Evolutionary conservation across 2,888 invertebrate species (phyloP), one percentile per base, ranked within the genome.

Genomic region (Napeogenes inachia): DNA sequence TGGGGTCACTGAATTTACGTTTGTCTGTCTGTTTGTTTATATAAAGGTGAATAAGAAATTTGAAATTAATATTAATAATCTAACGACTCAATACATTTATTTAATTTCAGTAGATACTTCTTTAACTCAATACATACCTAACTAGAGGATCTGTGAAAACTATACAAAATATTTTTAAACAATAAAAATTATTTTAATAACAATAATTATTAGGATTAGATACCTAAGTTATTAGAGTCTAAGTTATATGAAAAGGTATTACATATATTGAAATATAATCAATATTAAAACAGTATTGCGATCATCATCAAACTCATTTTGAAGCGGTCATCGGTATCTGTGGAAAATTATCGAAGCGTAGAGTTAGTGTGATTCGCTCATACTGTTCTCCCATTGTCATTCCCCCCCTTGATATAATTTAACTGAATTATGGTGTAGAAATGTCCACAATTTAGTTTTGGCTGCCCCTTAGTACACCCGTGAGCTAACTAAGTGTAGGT

Each of bases 331-430:
- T 76, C 76, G 78, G 78, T 78, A 79, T 74, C 82, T 83, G 89
- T 89, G 87, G 83, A 82, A 81, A 86, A 82, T 86, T 80, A 87
- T 85, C 89, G 84, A 87, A 78, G 85, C 89, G 88, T 88, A 75
- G 75, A 87, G 84, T 83, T 87, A 85, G 89, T 89, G 87, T 89
- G 89, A 90, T 89, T 89, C 86, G 89, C 86, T 84, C 87, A 88
- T 88, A 87, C 87, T 88, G 85, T 83, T 87, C 85, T 85, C 79
- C 85, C 75, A 88, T 90, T 90, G 90, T 90, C 75, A 81, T 64
- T 87, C 85, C 89, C 89, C 88, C 87, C 82, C 85, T 79, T 79
- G 79, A 87, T 83, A 85, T 87, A 81, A 87, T 89, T 90, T 89
- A 89, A 88, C 89, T 87, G 84, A 89, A 87, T 87, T 89, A 89